Evolutionary conservation across 2,113 vertebrate species (phyloP), one percentile per base, ranked within the genome.

Genomic region (Carollia perspicillata): DNA sequence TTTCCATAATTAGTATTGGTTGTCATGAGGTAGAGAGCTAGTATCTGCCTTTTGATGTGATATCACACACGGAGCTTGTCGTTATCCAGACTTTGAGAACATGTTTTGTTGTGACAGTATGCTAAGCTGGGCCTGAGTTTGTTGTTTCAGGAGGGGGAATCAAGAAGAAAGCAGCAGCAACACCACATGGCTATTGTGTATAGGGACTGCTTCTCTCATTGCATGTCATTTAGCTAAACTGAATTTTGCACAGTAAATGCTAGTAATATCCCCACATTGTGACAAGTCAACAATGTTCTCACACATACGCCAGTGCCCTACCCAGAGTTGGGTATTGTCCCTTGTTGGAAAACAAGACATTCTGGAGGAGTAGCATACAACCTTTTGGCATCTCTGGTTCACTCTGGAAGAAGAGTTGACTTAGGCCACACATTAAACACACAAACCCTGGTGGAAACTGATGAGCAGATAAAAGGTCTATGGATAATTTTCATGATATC

Each of bases 121-220:
- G 99, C 99, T 97, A 99, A 99, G 97, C 98, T 99, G 98, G 99
- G 99, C 97, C 98, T 99, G 78, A 99, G 99, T 94, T 97, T 99
- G 98, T 98, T 90, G 99, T 99, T 13, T 99, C 99, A 2, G 99
- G 99, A 96, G 99, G 99, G 16, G 99, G 98, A 23, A 98, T 98
- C 96, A 99, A 99, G 98, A 99, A 99, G 98, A 42, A 42, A 42
- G 98, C 99, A 0, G 97, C 99, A 13, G 98, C 98, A 0, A 93
- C 98, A 49, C 97, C 99, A 69, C 98, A 99, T 95, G 99, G 51
- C 51, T 53, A 18, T 22, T n/a, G 11, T 65, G 51, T n/a, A 14
- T 9, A 5, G 5, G 30, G n/a, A 13, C 71, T 42, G 68, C 47
- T 44, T 4, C 26, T 3, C 10, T 53, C 18, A 3, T 6, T 14